Evolutionary conservation across 1,140 invertebrate genomes (phyloP).

Genomic region (Drosophila nasuta): DNA sequence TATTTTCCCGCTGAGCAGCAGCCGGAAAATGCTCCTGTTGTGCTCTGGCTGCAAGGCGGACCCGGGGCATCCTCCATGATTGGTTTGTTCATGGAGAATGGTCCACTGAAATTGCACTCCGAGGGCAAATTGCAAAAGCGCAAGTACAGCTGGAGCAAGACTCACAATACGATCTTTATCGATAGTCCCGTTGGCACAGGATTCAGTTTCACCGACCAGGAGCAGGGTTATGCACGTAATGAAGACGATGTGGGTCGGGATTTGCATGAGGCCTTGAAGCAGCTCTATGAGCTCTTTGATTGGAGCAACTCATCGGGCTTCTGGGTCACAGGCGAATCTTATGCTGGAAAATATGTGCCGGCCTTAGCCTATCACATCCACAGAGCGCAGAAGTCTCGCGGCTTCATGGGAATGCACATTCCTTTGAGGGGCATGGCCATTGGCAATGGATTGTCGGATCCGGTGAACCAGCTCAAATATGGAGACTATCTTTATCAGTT

Average conservation of each 20-base stretch:
- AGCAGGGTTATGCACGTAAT: conserved; percentile 87
- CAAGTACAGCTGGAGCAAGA: conserved; percentile 90
- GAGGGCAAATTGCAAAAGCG: conserved; percentile 86
- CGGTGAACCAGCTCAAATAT: conserved; percentile 90
- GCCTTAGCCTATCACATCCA: conserved; percentile 91
- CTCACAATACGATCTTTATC: conserved; percentile 91
- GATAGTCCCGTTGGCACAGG: conserved; percentile 95
- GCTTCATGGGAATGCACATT: conserved; percentile 84
- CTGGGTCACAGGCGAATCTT: conserved; percentile 93
- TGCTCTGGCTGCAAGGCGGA: conserved; percentile 93
- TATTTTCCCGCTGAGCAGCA: conserved; percentile 90
- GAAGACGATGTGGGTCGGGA: conserved; percentile 88
- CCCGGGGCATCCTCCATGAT: conserved; percentile 92
- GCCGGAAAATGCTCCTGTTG: conserved; percentile 87
- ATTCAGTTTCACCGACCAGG: conserved; percentile 89
- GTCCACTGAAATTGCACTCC: conserved; percentile 89
- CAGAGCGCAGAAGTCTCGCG: conserved; percentile 68
- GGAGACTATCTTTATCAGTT: conserved; percentile 92
- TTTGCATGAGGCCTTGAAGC: conserved; percentile 87
- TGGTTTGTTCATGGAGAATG: conserved; percentile 92
- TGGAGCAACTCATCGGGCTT: conserved; percentile 88
- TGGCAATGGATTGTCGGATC: conserved; percentile 93
- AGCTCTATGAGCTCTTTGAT: conserved; percentile 91
- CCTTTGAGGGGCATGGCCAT: conserved; percentile 91
- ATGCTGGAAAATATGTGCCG: conserved; percentile 93